Percentiles rank a stretch among this genome's conserved stretches.
Conservation (phyloP, 2,113 vertebrate genomes). For the Eurystomus gularis region DNA sequence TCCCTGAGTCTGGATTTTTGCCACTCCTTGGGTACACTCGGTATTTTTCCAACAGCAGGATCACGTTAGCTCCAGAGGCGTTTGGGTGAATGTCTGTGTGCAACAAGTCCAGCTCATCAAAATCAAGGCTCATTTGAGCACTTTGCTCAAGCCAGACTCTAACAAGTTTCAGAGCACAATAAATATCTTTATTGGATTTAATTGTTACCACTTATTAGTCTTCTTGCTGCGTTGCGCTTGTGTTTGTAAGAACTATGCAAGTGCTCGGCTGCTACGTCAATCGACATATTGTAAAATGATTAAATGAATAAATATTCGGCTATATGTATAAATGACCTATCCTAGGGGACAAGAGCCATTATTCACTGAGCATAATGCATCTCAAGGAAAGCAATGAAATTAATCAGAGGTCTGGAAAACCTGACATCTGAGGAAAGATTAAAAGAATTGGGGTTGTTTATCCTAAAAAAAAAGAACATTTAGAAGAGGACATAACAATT, state of each 20-base stretch:
- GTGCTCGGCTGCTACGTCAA: not conserved
- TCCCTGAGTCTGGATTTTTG: fast-evolving
- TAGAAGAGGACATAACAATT: not conserved
- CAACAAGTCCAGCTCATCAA: not conserved
- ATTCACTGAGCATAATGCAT: constrained; percentile 57
- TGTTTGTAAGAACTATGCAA: not conserved
- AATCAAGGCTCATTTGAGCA: not conserved
- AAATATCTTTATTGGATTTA: not conserved
- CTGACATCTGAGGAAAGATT: constrained; percentile 62
- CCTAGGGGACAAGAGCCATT: constrained; percentile 67
- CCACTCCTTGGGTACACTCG: fast-evolving
- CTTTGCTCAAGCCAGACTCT: not conserved
- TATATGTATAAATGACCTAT: constrained; percentile 48
- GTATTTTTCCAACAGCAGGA: fast-evolving
- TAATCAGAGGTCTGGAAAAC: constrained; percentile 60
- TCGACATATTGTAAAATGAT: constrained; percentile 28
- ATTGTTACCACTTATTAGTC: not conserved
- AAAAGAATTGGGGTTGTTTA: constrained; percentile 55
- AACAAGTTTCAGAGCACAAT: not conserved
- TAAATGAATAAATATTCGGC: constrained; percentile 61
- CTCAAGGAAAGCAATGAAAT: constrained; percentile 45
- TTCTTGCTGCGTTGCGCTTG: not conserved
- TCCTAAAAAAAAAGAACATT: not conserved
- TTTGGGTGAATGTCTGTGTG: fast-evolving
- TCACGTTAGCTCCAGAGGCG: fast-evolving